A percentile compares a stretch with the other conserved stretches of the same genome.
Evolutionary conservation across 2,113 vertebrate genomes (phyloP).

Genomic region (Lampris megalopsis): DNA sequence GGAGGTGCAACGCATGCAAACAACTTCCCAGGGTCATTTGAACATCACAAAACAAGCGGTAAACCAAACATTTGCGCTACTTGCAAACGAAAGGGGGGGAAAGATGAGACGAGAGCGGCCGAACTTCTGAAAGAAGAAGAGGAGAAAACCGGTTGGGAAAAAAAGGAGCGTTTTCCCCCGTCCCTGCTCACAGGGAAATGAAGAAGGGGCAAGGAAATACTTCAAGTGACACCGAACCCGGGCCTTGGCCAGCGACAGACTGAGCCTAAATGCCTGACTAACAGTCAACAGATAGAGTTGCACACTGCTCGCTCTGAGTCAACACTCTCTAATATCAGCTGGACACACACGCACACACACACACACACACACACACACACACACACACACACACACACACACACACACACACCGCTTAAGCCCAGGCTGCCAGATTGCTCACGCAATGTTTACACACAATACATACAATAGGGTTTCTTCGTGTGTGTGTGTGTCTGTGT

Average conservation of each 20-base stretch:
- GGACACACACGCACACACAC: constrained; percentile 78
- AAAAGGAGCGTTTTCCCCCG: constrained; percentile 19
- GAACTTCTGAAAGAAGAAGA: constrained; percentile 27
- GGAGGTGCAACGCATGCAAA: too few species aligned
- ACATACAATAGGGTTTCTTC: constrained; percentile 36
- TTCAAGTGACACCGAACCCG: constrained; percentile 85
- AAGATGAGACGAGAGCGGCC: neutral
- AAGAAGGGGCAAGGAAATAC: constrained; percentile 56
- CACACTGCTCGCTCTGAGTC: constrained; percentile 89
- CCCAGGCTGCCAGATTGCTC: neutral
- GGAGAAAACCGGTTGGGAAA: neutral
- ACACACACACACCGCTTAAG: constrained; percentile 55
- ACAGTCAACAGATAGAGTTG: constrained; percentile 86
- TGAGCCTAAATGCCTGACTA: constrained; percentile 87
- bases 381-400: constrained; percentile 9
- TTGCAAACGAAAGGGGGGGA: neutral
- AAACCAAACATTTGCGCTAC: neutral
- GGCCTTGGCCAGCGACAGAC: constrained; percentile 84
- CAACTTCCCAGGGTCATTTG: neutral
- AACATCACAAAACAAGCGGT: neutral
- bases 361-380: constrained; percentile 16
- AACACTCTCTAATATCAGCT: constrained; percentile 91
- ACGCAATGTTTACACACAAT: too few species aligned
- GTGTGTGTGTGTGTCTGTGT: constrained; percentile 77
- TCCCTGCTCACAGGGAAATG: constrained; percentile 35